These are phyloP conservation scores for Zaprionus ornatus DNA, from an alignment of 1,140 invertebrate species.

Conservation along the genomic window DNA sequence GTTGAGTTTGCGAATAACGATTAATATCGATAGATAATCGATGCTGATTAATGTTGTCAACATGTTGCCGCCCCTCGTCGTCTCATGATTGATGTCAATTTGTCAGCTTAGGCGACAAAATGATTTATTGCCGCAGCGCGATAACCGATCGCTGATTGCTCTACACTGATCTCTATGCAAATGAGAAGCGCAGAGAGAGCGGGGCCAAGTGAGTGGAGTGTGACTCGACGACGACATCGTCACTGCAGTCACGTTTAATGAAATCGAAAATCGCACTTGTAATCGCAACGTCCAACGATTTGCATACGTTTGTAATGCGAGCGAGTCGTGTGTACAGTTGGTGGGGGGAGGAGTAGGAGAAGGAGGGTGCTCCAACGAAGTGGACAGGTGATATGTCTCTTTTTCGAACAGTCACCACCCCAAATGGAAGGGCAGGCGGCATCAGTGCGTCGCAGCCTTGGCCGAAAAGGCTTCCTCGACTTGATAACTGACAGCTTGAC, in stretches of 20 bases:
- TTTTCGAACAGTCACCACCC: slow-evolving; percentile 54
- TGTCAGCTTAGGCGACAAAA: slow-evolving; percentile 71
- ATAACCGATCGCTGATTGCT: slow-evolving; percentile 57
- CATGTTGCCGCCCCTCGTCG: slow-evolving; percentile 20
- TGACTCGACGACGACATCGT: slow-evolving; percentile 17
- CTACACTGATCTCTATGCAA: slow-evolving; percentile 62
- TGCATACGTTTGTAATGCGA: slow-evolving; percentile 65
- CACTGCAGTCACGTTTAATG: slow-evolving; percentile 70
- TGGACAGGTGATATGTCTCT: slow-evolving; percentile 71
- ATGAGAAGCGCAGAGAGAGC: slow-evolving; percentile 35
- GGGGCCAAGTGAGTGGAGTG: not conserved
- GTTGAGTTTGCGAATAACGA: slow-evolving; percentile 16
- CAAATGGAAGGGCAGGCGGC: slow-evolving; percentile 42
- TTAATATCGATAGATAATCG: slow-evolving; percentile 39
- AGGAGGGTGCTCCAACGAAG: slow-evolving; percentile 4
- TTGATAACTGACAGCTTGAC: slow-evolving; percentile 66
- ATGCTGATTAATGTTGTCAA: slow-evolving; percentile 51
- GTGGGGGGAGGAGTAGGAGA: slow-evolving; percentile 1
- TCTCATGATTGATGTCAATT: slow-evolving; percentile 74
- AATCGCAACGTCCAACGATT: slow-evolving; percentile 57
- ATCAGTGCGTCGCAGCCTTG: slow-evolving; percentile 28
- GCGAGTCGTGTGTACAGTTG: slow-evolving; percentile 2
- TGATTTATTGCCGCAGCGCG: slow-evolving; percentile 65
- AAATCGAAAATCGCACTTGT: slow-evolving; percentile 69
- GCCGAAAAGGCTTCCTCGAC: slow-evolving; percentile 19